Percentiles rank a stretch among this genome's conserved stretches.
phyloP scores from a whole-genome alignment of 2,888 invertebrate genomes.

The Graphium colonna region DNA sequence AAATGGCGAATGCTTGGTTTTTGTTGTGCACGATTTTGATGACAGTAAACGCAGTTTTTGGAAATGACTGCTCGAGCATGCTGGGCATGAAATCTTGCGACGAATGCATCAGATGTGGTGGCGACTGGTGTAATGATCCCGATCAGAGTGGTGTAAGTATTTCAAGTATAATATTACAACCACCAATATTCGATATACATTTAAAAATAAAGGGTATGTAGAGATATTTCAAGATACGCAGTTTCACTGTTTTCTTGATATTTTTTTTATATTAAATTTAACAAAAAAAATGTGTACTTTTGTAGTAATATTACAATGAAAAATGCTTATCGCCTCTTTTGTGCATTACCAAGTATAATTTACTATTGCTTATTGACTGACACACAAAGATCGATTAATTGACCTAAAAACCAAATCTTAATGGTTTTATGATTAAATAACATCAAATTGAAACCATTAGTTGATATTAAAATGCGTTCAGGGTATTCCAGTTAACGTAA shows the following conservation, averaged over 20 bases:
- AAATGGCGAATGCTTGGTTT: conserved; percentile 55
- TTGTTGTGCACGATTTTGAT: conserved; percentile 48
- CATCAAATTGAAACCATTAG: no score
- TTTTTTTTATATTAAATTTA: no score
- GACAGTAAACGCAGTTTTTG: conserved; percentile 47
- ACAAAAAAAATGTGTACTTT: no score
- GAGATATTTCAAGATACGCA: no score
- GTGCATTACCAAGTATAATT: background rate
- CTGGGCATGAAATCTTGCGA: conserved; percentile 46
- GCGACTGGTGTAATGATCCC: conserved; percentile 54
- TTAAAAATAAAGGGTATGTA: no score
- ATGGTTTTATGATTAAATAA: background rate
- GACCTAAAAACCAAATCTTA: background rate
- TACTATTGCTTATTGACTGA: conserved; percentile 9
- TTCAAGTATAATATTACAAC: background rate
- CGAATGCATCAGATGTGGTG: conserved; percentile 59
- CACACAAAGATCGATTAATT: background rate
- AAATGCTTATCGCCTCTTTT: no score
- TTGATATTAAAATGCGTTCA: background rate
- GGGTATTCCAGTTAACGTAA: no score
- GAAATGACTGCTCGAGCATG: conserved; percentile 38
- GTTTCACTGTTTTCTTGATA: no score
- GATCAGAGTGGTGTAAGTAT: conserved; percentile 41
- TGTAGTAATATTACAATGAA: no score
- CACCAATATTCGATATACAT: no score